Conservation (phyloP, 2,113 vertebrate genomes). For the Neofelis nebulosa region DNA sequence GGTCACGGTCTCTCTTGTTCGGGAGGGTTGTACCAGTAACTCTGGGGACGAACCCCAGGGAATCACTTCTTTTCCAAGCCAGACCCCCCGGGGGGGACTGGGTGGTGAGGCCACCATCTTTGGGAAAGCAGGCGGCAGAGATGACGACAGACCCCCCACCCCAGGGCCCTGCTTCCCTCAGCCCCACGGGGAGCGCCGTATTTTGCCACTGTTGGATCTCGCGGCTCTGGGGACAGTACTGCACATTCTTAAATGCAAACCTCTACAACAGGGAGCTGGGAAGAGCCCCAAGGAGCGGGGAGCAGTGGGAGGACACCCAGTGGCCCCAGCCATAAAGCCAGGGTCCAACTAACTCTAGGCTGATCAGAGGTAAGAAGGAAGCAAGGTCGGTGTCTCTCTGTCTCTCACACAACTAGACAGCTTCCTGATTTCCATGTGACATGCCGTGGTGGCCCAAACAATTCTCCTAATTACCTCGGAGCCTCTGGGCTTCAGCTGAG, state of each 20-base stretch:
- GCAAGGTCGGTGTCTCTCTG: too few relatives aligned
- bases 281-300: too few relatives aligned
- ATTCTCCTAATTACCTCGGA: constrained; percentile 29
- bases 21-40: neutral
- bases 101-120: neutral
- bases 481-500: constrained; percentile 38
- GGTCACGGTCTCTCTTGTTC: neutral
- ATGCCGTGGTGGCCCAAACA: neutral
- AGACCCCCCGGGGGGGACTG: neutral
- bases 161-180: neutral
- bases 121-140: neutral
- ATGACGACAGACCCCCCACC: neutral
- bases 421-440: neutral
- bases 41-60: neutral
- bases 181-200: accelerated
- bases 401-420: neutral
- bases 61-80: neutral
- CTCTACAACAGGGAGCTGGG: neutral
- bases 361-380: accelerated
- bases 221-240: neutral
- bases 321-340: neutral
- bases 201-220: neutral
- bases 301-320: neutral
- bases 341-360: neutral
- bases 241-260: neutral